A percentile compares a stretch with the other conserved stretches of the same genome.
Conservation (phyloP, 2,888 invertebrate genomes). For the Cephus sareptanus region DNA sequence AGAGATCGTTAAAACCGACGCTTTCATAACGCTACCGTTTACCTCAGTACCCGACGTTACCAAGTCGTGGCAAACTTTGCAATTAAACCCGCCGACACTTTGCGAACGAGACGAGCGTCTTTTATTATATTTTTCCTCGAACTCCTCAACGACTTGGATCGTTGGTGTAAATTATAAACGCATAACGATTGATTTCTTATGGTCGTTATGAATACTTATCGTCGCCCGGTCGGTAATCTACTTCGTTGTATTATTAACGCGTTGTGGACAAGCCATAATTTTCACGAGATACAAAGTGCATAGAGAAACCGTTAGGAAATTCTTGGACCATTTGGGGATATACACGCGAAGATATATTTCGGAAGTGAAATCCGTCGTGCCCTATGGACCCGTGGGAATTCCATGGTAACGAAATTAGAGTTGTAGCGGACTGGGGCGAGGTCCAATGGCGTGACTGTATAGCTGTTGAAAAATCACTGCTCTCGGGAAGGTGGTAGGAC, state of each 20-base stretch:
- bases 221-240: background rate
- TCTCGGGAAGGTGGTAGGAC: slow-evolving; percentile 44
- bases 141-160: background rate
- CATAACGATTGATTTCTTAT: background rate
- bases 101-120: background rate
- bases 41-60: background rate
- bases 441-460: slow-evolving; percentile 30
- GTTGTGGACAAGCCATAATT: background rate
- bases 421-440: slow-evolving; percentile 45
- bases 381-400: slow-evolving; percentile 34
- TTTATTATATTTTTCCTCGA: background rate
- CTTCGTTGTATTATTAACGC: background rate
- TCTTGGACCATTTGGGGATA: background rate
- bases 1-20: slow-evolving; percentile 4
- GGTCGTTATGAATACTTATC: background rate
- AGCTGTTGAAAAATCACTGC: slow-evolving; percentile 57
- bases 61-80: background rate
- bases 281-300: background rate
- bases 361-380: slow-evolving; percentile 3
- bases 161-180: background rate
- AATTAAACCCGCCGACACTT: background rate
- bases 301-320: background rate
- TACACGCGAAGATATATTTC: background rate
- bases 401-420: slow-evolving; percentile 52
- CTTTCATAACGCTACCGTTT: background rate